Conservation (phyloP, 1,140 invertebrate species). For the Antheraea mylitta region DNA sequence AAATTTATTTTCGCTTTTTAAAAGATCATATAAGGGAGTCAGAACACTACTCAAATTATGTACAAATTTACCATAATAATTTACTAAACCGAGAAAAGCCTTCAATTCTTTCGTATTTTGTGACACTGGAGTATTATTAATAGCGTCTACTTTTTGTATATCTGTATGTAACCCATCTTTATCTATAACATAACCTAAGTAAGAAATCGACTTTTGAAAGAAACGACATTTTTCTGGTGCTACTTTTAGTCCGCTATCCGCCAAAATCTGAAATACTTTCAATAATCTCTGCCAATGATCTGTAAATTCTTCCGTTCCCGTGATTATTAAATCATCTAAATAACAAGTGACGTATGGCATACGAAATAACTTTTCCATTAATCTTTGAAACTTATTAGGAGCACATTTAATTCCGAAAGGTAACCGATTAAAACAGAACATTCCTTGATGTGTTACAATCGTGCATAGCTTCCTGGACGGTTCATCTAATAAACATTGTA, state of each 20-base stretch:
- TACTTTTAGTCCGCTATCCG: slow-evolving; percentile 22
- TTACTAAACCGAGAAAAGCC: slow-evolving; percentile 69
- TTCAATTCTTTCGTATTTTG: slow-evolving; percentile 50
- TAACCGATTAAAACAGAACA: slow-evolving; percentile 29
- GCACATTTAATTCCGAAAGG: slow-evolving; percentile 38
- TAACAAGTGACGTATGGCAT: slow-evolving; percentile 31
- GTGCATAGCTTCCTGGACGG: slow-evolving; percentile 35
- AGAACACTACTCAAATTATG: slow-evolving; percentile 48
- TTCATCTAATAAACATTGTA: slow-evolving; percentile 43
- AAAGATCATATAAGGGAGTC: slow-evolving; percentile 45
- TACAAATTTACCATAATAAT: slow-evolving; percentile 60
- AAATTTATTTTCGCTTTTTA: slow-evolving; percentile 25
- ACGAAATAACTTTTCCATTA: slow-evolving; percentile 47
- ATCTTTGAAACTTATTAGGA: slow-evolving; percentile 47
- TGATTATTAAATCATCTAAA: slow-evolving; percentile 37
- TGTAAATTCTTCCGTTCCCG: background rate
- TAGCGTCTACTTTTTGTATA: slow-evolving; percentile 56
- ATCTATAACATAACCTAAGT: slow-evolving; percentile 54
- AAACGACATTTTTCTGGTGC: slow-evolving; percentile 1
- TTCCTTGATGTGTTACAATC: slow-evolving; percentile 30
- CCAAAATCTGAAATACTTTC: slow-evolving; percentile 14
- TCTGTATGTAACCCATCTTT: slow-evolving; percentile 47
- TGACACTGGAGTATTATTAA: slow-evolving; percentile 47
- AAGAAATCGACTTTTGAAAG: slow-evolving; percentile 35
- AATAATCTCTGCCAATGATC: slow-evolving; percentile 9